These are phyloP conservation scores for Caenorhabditis inopinata DNA, from an alignment of 1,140 invertebrate species.

Conservation along the genomic window DNA sequence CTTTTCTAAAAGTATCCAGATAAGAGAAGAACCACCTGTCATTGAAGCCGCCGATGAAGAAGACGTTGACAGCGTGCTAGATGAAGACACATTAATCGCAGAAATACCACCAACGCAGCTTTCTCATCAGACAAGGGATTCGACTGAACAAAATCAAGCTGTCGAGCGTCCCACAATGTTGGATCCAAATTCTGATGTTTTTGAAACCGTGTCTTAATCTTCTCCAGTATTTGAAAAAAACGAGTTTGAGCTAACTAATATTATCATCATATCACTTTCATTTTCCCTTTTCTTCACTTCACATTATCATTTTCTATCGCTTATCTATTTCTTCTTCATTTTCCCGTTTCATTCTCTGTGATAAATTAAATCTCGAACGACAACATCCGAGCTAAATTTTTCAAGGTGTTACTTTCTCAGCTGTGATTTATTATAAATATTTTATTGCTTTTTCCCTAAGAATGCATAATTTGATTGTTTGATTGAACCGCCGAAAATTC, in stretches of 20 bases:
- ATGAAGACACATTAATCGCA: background rate
- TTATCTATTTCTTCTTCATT: background rate
- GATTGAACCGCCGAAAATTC: background rate
- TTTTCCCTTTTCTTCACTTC: background rate
- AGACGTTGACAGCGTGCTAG: background rate
- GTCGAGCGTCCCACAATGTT: background rate
- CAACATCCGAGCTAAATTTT: background rate
- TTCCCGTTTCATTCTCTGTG: background rate
- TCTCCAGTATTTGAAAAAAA: background rate
- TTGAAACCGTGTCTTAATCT: background rate
- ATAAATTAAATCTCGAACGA: background rate
- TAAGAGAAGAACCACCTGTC: background rate
- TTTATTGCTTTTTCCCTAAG: background rate
- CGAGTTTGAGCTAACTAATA: background rate
- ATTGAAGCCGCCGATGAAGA: conserved; percentile 1
- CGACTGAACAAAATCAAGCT: background rate
- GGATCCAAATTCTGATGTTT: background rate
- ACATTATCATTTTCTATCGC: background rate
- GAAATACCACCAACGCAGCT: too few species aligned
- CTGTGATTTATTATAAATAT: background rate
- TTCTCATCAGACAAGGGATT: too few species aligned
- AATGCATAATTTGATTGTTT: conserved; percentile 1
- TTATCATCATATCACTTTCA: background rate
- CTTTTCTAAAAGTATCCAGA: conserved; percentile 15
- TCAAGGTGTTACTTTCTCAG: background rate